These are phyloP conservation scores for Magallana gigas DNA, from an alignment of 1,140 invertebrate species.

Conservation along the genomic window DNA sequence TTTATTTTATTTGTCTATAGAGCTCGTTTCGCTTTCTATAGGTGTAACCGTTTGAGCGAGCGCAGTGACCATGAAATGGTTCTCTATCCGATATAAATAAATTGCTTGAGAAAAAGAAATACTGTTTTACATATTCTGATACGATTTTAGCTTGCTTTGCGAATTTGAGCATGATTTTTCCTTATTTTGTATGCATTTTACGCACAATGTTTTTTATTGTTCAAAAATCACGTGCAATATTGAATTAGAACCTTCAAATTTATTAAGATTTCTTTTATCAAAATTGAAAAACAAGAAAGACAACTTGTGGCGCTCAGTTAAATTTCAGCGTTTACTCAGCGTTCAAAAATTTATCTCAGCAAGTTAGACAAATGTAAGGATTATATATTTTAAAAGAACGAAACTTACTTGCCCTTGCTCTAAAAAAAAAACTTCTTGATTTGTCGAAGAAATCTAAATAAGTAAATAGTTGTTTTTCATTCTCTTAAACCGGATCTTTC, in stretches of 20 bases:
- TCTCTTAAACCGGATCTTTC: no score
- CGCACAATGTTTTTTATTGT: neutral
- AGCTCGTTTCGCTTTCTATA: neutral
- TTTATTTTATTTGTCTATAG: slow-evolving; percentile 3
- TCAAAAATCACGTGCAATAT: neutral
- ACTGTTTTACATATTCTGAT: neutral
- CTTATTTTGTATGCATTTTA: neutral
- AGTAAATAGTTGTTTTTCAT: no score
- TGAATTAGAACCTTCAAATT: neutral
- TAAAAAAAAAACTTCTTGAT: no score
- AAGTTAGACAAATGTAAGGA: no score
- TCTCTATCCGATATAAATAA: neutral
- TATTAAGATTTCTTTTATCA: no score
- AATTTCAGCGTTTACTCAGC: no score
- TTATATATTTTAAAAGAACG: no score
- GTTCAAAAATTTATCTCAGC: no score
- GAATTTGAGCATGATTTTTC: neutral
- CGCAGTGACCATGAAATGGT: neutral
- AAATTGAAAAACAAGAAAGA: no score
- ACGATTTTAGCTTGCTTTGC: neutral
- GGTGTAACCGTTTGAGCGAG: slow-evolving; percentile 6
- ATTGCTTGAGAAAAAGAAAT: neutral
- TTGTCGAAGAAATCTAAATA: no score
- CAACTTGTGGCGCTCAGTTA: no score
- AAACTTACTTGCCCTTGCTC: no score